Evolutionary conservation across 2,113 vertebrate species (phyloP).

Genomic region (Silurus asotus): DNA sequence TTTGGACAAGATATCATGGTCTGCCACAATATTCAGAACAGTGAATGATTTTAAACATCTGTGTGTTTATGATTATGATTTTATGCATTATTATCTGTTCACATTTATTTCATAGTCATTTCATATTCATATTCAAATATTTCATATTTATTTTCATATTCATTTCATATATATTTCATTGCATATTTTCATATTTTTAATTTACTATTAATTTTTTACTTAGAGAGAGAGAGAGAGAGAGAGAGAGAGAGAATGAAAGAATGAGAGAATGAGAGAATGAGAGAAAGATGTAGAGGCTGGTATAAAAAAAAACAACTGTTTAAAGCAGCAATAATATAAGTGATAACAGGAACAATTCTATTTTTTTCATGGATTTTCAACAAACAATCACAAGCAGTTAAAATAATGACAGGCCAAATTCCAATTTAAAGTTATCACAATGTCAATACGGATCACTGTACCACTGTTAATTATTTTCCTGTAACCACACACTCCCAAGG

Average conservation of each 20-base stretch:
- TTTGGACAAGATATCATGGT: no score
- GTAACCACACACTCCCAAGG: not conserved
- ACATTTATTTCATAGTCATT: no score
- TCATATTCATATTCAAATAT: no score
- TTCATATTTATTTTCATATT: no score
- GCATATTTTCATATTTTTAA: no score
- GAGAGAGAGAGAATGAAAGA: not conserved
- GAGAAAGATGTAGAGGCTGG: not conserved
- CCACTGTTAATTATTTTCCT: not conserved
- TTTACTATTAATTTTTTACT: no score
- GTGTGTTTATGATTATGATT: no score
- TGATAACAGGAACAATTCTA: not conserved
- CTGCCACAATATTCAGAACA: no score
- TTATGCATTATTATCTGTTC: no score
- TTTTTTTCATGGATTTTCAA: not conserved
- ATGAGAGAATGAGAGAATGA: not conserved
- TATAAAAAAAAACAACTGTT: not conserved
- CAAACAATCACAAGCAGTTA: not conserved
- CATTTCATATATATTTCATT: no score
- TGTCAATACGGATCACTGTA: no score
- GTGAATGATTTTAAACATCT: no score
- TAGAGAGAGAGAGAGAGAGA: not conserved
- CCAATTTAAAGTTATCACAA: not conserved
- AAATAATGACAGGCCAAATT: not conserved
- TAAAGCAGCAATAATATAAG: not conserved